These are phyloP conservation scores for Diarsia brunnea DNA, from an alignment of 2,888 invertebrate species.

Conservation along the genomic window DNA sequence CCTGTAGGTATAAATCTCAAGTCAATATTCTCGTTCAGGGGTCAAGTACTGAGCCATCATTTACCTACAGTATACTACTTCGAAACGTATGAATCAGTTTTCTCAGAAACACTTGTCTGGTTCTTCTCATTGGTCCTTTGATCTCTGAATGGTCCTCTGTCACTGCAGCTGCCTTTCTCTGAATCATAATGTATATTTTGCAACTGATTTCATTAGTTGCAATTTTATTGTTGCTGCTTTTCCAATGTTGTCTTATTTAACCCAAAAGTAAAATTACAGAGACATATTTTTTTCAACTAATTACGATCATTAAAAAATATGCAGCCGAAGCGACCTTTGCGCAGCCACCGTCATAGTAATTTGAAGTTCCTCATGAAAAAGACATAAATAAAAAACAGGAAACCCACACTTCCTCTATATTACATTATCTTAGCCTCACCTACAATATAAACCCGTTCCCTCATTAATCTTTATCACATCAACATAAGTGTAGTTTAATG, in stretches of 20 bases:
- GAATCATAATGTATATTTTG: neutral
- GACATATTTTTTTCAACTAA: no score
- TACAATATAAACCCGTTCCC: constrained; percentile 42
- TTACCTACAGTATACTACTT: constrained; percentile 13
- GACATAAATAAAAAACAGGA: neutral
- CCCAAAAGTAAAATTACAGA: no score
- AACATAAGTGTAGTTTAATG: constrained; percentile 29
- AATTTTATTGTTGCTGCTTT: neutral
- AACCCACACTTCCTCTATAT: constrained; percentile 20
- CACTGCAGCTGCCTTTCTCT: constrained; percentile 11
- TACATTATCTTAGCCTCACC: constrained; percentile 6
- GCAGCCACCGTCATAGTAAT: neutral
- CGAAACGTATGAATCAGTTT: constrained; percentile 46
- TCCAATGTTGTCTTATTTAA: no score
- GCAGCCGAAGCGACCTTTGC: neutral
- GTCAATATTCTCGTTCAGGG: constrained; percentile 30
- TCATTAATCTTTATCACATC: constrained; percentile 55
- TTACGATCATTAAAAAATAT: no score
- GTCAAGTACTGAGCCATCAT: constrained; percentile 25
- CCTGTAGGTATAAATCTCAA: constrained; percentile 17
- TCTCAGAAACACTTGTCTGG: constrained; percentile 44
- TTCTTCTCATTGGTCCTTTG: constrained; percentile 19
- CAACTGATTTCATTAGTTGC: neutral
- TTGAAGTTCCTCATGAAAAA: neutral
- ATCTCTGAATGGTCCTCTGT: constrained; percentile 21